Evolutionary conservation across 2,113 vertebrate genomes (phyloP).

Genomic region (Microcebus ravelobensis): DNA sequence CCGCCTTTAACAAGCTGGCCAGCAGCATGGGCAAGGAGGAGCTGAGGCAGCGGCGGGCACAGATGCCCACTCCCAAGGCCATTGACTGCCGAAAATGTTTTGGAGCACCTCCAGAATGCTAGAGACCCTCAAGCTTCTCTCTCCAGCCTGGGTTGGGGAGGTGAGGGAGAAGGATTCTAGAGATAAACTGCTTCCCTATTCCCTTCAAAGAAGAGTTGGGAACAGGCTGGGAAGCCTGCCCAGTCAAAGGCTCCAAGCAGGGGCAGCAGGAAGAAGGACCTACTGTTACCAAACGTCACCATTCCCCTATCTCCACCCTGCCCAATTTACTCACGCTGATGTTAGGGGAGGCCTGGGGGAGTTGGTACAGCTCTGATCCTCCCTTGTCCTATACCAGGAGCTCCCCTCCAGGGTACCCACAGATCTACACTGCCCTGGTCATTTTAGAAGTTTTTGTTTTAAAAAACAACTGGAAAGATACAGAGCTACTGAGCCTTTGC

Average conservation of each 20-base stretch:
- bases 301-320: not conserved
- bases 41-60: constrained; percentile 86
- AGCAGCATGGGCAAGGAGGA: constrained; percentile 89
- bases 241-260: not conserved
- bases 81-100: constrained; percentile 94
- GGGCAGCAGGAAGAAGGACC: constrained; percentile 16
- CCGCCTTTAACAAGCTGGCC: constrained; percentile 88
- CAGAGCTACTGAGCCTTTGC: constrained; percentile 67
- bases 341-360: not conserved
- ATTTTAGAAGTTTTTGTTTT: constrained; percentile 81
- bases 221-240: not conserved
- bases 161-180: constrained; percentile 3
- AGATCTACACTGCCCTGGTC: constrained; percentile 56
- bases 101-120: constrained; percentile 91
- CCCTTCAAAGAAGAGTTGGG: not conserved
- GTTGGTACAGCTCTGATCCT: not conserved
- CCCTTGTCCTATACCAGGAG: not conserved
- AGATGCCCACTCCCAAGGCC: constrained; percentile 91
- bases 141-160: not conserved
- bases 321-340: not conserved
- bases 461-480: constrained; percentile 77
- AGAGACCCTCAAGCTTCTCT: constrained; percentile 36
- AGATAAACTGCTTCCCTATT: not conserved
- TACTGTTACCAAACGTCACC: not conserved
- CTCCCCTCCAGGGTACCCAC: constrained; percentile 28